Evolutionary conservation across 2,888 invertebrate genomes (phyloP).

Genomic region (Autographa gamma): DNA sequence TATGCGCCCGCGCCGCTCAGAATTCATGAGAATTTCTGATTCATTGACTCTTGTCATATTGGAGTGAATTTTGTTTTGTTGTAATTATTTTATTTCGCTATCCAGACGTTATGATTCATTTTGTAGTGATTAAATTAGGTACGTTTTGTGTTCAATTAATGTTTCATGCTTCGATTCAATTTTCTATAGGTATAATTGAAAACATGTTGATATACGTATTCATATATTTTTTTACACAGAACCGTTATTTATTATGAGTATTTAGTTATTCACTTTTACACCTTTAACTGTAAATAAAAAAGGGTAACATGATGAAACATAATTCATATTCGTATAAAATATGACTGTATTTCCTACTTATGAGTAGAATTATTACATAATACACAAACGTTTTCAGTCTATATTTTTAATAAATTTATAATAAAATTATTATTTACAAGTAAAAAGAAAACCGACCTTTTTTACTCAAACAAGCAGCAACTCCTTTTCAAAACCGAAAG

Average conservation of each 20-base stretch:
- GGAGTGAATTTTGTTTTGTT: slow-evolving; percentile 61
- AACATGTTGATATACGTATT: background rate
- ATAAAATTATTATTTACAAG: no score
- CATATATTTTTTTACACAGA: no score
- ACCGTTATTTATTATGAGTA: no score
- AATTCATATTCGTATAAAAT: no score
- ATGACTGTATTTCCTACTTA: no score
- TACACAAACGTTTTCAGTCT: no score
- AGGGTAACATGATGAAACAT: no score
- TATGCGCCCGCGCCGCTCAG: slow-evolving; percentile 67
- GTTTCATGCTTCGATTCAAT: background rate
- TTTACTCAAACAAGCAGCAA: background rate
- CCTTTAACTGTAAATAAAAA: no score
- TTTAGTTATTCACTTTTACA: no score
- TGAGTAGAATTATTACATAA: no score
- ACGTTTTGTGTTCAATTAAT: background rate
- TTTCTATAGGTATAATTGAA: background rate
- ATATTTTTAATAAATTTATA: no score
- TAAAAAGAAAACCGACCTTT: background rate
- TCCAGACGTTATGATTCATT: slow-evolving; percentile 50
- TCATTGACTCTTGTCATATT: slow-evolving; percentile 78
- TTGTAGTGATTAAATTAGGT: background rate
- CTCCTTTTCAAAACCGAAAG: background rate
- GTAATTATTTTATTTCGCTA: slow-evolving; percentile 55
- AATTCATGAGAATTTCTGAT: slow-evolving; percentile 86